A percentile compares a stretch with the other conserved stretches of the same genome.
Conservation (phyloP, 2,888 invertebrate species). For the Oegoconia quadripuncta region DNA sequence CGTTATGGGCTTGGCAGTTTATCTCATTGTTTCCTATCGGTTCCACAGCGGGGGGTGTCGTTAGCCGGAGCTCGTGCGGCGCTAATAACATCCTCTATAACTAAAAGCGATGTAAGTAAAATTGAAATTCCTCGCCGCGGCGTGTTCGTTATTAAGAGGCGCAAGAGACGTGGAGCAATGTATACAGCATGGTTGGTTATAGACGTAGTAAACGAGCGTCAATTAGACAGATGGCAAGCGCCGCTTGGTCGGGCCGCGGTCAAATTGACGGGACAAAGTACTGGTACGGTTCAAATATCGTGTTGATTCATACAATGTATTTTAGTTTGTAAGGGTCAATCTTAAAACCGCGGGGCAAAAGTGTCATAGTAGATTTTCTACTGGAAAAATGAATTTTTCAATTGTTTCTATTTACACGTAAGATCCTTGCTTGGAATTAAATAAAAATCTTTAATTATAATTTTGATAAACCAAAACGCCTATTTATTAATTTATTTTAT, state of each 20-base stretch:
- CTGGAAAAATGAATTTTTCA: no score
- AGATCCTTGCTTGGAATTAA: no score
- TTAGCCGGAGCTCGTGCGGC: constrained; percentile 14
- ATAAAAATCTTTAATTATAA: no score
- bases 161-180: constrained; percentile 5
- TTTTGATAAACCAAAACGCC: no score
- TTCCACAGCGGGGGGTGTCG: constrained; percentile 12
- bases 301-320: no score
- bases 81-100: constrained; percentile 4
- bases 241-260: constrained; percentile 2
- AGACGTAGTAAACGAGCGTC: constrained; percentile 8
- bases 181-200: not conserved
- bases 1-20: no score
- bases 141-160: constrained; percentile 15
- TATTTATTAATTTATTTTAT: no score
- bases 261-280: not conserved
- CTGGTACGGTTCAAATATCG: not conserved
- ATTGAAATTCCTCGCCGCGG: constrained; percentile 25
- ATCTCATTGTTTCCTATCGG: constrained; percentile 13
- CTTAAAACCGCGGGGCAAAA: no score
- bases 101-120: constrained; percentile 17
- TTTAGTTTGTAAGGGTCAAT: no score
- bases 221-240: constrained; percentile 22
- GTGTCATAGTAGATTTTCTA: no score
- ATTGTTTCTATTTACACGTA: no score